Conservation (phyloP, 1,140 invertebrate species). For the honey bee (Apis mellifera) region DNA sequence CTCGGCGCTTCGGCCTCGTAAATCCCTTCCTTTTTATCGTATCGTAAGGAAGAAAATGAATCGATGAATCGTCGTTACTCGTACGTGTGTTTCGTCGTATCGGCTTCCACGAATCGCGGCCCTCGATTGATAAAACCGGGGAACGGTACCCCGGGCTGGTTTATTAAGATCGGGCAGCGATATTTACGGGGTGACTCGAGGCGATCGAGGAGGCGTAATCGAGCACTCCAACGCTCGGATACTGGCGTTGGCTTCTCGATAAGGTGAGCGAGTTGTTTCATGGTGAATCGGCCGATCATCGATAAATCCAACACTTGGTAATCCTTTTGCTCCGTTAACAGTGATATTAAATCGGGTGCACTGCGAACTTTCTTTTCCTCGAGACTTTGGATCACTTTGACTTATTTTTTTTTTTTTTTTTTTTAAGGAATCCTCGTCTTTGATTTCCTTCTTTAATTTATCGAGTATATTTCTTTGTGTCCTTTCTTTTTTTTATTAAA, state of each 20-base stretch:
- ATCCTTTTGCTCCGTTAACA: neutral
- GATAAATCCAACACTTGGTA: neutral
- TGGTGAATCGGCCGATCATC: constrained; percentile 3
- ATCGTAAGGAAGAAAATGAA: constrained; percentile 47
- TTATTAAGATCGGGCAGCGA: constrained; percentile 37
- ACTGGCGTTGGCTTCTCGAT: constrained; percentile 29
- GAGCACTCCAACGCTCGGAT: neutral
- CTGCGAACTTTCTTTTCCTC: neutral
- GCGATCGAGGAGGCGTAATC: constrained; percentile 37
- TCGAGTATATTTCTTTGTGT: too few species aligned
- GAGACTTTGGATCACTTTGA: too few species aligned
- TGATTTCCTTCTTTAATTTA: too few species aligned
- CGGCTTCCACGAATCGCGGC: constrained; percentile 50
- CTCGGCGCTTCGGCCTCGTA: constrained; percentile 24
- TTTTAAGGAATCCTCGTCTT: too few species aligned
- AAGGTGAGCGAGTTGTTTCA: neutral
- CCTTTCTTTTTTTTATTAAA: too few species aligned
- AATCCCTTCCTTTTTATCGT: constrained; percentile 59
- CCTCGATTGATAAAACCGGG: constrained; percentile 38
- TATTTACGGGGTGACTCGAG: constrained; percentile 22
- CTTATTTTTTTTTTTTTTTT: too few species aligned
- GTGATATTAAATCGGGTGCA: neutral
- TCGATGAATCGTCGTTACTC: constrained; percentile 47
- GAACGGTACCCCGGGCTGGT: constrained; percentile 8
- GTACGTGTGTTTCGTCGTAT: constrained; percentile 48